Conservation (phyloP, 2,888 invertebrate genomes). For the Acanthopleura granulata region DNA sequence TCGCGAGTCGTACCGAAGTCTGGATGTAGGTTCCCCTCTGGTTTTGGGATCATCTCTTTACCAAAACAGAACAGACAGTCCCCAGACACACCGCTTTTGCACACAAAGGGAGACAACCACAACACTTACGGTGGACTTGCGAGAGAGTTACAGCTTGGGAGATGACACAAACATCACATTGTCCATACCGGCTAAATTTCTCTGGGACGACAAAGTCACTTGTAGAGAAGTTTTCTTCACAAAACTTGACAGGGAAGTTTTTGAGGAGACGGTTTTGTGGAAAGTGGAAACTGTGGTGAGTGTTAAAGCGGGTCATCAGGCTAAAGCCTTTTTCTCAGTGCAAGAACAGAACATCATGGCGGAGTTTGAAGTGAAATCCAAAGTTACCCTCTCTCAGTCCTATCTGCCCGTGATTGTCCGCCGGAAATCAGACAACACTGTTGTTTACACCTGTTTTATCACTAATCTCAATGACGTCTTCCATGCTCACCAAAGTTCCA, state of each 20-base stretch:
- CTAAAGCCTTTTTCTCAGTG: background rate
- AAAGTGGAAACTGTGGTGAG: background rate
- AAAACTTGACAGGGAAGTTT: background rate
- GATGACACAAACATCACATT: background rate
- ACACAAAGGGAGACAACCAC: conserved; percentile 1
- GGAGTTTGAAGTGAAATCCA: background rate
- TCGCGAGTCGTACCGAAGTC: background rate
- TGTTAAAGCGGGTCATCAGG: conserved; percentile 2
- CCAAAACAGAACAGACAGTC: background rate
- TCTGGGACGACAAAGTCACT: background rate
- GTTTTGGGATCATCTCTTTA: background rate
- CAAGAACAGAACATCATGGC: background rate
- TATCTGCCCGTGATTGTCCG: background rate
- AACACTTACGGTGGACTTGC: background rate
- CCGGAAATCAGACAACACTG: background rate
- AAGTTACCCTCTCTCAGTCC: background rate
- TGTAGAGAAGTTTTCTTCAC: background rate
- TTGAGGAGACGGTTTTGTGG: background rate
- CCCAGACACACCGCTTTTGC: background rate
- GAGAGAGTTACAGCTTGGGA: background rate
- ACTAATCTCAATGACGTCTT: conserved; percentile 4
- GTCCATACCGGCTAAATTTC: background rate
- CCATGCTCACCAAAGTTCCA: background rate
- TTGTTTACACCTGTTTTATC: conserved; percentile 10
- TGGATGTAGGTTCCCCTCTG: background rate